Conservation (phyloP, 37 sponge, comb jelly and placozoan genomes). For the Eunapius fragilis region DNA sequence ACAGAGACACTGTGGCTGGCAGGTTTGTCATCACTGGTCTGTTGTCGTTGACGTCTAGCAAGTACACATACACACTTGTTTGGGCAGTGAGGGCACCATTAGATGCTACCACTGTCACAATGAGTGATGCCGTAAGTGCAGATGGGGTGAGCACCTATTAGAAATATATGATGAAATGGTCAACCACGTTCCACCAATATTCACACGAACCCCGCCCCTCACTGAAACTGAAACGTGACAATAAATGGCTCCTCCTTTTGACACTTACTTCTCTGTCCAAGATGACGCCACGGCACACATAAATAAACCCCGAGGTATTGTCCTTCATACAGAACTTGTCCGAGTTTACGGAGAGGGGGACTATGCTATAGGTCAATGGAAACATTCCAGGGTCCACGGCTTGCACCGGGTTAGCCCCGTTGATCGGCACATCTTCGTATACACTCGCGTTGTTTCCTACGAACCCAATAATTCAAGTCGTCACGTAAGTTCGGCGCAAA, state of each 20-base stretch:
- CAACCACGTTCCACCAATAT: not conserved
- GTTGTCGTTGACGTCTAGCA: constrained; percentile 59
- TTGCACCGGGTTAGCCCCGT: not conserved
- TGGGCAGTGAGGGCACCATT: not conserved
- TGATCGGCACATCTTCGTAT: not conserved
- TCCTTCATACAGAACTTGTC: constrained; percentile 15
- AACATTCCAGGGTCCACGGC: constrained; percentile 24
- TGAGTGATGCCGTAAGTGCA: not conserved
- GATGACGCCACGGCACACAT: not conserved
- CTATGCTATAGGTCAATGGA: constrained; percentile 13
- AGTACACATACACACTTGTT: constrained; percentile 1
- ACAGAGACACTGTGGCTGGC: not conserved
- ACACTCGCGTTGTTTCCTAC: not conserved
- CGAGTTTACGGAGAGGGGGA: not conserved
- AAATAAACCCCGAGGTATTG: constrained; percentile 14
- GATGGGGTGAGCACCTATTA: not conserved
- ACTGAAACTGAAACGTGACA: not conserved
- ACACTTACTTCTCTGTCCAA: constrained; percentile 63
- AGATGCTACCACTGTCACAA: not conserved
- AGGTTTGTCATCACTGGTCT: constrained; percentile 31
- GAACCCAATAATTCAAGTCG: not conserved
- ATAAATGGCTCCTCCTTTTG: not conserved
- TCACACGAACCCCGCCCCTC: constrained; percentile 8
- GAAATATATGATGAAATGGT: not conserved
- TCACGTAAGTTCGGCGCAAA: no score